Base-by-base conservation (phyloP, 2,888 invertebrate species). In the Cosmia trapezina region DNA sequence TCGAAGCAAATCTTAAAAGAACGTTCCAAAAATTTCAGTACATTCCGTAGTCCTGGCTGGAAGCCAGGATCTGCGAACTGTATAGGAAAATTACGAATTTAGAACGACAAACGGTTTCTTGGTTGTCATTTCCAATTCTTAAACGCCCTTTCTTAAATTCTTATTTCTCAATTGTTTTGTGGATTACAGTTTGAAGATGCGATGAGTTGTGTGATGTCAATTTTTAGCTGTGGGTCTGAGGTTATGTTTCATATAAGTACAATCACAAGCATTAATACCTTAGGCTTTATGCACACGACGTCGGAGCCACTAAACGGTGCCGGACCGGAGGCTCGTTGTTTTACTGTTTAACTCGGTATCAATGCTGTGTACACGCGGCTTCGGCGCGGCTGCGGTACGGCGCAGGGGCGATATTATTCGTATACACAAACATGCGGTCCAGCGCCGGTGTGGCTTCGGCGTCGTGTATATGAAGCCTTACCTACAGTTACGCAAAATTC, bases 61-160 rank as follows among this genome's bases (percentile, higher is more conserved):
- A 37, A 67, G 81, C 81, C 81, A 81, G 69, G 11, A 63, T 71
- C 43, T 56, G 66, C 9, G 59, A 70, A 71, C 54, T 81, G 75
- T 78, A 75, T 45, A 61, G 51, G 45, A 64, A 80, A 74, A 78
- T 78, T 75, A 73, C 63, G 64, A 70, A 73, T 70, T 64, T 64
- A 11, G n/a, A 51, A 70, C 60, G 67, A 61, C 60, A 73, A 77
- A 70, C 73, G n/a, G 73, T 53, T 76, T 67, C 64, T 73, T 57
- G 45, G 57, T 41, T 78, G 63, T 61, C 73, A 64, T 80, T 77
- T 77, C 8, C 59, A 67, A 73, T 80, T 63, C n/a, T 66, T 59
- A 80, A 80, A 63, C 17, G 45, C n/a, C 7, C 0, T 11, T 51
- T 66, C 12, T 51, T 66, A 67, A 56, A 28, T 28, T 28, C 28